Evolutionary conservation across 2,888 invertebrate species (phyloP).

Genomic region (Nipponacmea schrenckii): DNA sequence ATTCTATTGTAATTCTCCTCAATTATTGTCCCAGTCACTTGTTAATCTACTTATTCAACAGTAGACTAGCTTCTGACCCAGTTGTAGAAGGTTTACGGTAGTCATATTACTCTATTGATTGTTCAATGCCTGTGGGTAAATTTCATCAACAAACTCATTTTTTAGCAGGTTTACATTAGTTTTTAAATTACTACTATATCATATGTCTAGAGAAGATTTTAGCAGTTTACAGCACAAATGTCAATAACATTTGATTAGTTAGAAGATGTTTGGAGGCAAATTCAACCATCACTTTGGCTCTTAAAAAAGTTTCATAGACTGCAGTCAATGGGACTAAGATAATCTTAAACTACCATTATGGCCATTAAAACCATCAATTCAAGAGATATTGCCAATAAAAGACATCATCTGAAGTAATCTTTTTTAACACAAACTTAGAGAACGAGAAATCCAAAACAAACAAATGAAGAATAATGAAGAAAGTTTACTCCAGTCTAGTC

Average conservation of each 20-base stretch:
- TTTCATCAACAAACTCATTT: not conserved
- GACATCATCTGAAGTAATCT: too few relatives aligned
- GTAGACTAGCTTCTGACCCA: not conserved
- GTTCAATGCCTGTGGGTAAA: not conserved
- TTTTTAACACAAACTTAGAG: too few relatives aligned
- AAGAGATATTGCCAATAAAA: too few relatives aligned
- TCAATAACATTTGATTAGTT: conserved; percentile 7
- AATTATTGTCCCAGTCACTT: not conserved
- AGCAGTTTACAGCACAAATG: conserved; percentile 1
- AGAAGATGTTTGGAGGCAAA: not conserved
- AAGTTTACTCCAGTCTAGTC: too few relatives aligned
- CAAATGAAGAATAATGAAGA: too few relatives aligned
- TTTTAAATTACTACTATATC: not conserved
- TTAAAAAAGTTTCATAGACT: too few relatives aligned
- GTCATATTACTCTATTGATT: not conserved
- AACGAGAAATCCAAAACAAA: too few relatives aligned
- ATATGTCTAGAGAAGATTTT: not conserved
- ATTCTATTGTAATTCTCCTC: conserved; percentile 3
- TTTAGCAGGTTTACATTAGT: not conserved
- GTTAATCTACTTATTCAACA: not conserved
- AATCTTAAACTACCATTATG: too few relatives aligned
- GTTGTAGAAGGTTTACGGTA: conserved; percentile 3
- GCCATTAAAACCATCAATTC: too few relatives aligned
- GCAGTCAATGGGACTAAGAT: too few relatives aligned
- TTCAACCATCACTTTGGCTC: not conserved